Evolutionary conservation across 2,797 vertebrate genomes (phyloP).

Genomic region (Periophthalmus magnuspinnatus): DNA sequence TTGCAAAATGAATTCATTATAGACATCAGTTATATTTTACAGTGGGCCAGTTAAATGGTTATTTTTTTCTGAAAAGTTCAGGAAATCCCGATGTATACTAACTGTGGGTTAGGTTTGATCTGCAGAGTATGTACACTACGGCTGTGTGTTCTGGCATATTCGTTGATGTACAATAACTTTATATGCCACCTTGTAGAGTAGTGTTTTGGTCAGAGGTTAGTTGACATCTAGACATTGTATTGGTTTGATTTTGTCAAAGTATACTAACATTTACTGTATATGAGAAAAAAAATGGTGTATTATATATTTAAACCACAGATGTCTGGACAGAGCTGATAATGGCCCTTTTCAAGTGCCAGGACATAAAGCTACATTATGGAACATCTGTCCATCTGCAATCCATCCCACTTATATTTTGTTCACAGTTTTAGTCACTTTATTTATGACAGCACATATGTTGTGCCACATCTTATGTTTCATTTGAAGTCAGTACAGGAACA

Average conservation of each 20-base stretch:
- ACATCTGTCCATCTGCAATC: constrained; percentile 1
- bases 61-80: too few species aligned
- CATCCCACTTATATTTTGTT: background rate
- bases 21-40: too few species aligned
- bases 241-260: background rate
- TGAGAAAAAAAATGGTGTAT: background rate
- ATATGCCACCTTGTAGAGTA: too few species aligned
- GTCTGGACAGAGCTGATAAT: background rate
- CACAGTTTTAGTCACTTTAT: background rate
- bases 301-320: background rate
- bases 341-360: background rate
- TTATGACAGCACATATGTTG: background rate
- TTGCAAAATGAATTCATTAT: too few species aligned
- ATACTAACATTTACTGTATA: background rate
- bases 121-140: too few species aligned
- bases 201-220: too few species aligned
- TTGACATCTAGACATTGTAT: too few species aligned
- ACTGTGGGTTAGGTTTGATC: too few species aligned
- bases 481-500: background rate
- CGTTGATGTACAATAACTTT: too few species aligned
- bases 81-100: too few species aligned
- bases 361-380: background rate
- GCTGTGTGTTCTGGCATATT: too few species aligned
- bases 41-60: too few species aligned
- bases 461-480: background rate